A percentile compares a stretch with the other conserved stretches of the same genome.
These are phyloP conservation scores for Sebastes vulpes DNA, from an alignment of 2,797 vertebrate species.

Conservation along the genomic window DNA sequence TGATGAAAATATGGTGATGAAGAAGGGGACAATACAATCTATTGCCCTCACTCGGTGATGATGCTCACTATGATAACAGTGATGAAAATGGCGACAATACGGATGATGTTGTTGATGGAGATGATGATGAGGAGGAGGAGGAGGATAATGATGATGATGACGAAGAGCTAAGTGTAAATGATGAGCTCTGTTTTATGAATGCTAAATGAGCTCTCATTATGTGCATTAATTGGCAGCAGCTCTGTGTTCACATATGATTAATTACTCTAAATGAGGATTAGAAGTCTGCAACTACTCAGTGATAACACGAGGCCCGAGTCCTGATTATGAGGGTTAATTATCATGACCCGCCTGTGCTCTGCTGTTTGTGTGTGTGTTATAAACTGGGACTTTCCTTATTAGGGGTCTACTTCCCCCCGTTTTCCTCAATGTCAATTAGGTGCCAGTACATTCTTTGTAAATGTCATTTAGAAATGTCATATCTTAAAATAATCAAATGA, in stretches of 20 bases:
- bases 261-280: slow-evolving; percentile 79
- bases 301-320: slow-evolving; percentile 61
- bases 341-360: slow-evolving; percentile 29
- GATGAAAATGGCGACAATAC: too few species aligned
- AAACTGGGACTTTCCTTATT: slow-evolving; percentile 38
- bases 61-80: background rate
- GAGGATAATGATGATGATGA: background rate
- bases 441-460: slow-evolving; percentile 44
- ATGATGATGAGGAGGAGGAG: background rate
- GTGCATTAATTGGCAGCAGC: slow-evolving; percentile 59
- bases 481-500: slow-evolving; percentile 51
- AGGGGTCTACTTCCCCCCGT: background rate
- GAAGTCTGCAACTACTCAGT: slow-evolving; percentile 75
- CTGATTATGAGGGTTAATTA: slow-evolving; percentile 78
- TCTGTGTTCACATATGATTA: slow-evolving; percentile 74
- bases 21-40: background rate
- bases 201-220: slow-evolving; percentile 48
- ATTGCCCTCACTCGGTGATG: background rate
- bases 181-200: slow-evolving; percentile 32
- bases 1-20: background rate
- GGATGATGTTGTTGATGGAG: background rate
- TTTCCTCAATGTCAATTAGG: slow-evolving; percentile 61
- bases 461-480: slow-evolving; percentile 66
- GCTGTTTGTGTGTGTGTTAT: slow-evolving; percentile 17
- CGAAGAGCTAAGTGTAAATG: background rate